Conservation (phyloP, 2,797 vertebrate species). For the Falco cherrug region DNA sequence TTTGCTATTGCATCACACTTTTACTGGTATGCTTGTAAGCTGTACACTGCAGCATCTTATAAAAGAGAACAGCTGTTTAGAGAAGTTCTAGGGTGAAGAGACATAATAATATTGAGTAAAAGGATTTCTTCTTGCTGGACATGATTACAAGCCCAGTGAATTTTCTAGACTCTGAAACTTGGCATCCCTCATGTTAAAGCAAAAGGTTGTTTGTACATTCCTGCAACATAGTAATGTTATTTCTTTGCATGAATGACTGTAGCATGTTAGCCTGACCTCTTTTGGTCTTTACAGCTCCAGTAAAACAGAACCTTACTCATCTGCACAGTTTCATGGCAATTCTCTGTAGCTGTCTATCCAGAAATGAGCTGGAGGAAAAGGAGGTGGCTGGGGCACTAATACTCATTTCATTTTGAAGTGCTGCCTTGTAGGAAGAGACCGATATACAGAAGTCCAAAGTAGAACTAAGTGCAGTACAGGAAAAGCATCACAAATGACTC, state of each 20-base stretch:
- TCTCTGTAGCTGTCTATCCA: background rate
- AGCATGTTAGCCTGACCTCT: background rate
- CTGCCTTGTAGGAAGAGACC: background rate
- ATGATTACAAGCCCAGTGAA: background rate
- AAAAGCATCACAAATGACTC: background rate
- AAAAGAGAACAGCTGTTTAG: background rate
- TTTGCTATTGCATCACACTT: background rate
- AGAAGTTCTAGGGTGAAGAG: background rate
- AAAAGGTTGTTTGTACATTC: background rate
- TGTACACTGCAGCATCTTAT: background rate
- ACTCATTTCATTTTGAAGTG: background rate
- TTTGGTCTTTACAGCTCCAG: background rate
- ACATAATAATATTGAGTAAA: background rate
- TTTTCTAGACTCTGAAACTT: background rate
- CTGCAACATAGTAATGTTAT: background rate
- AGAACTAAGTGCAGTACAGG: background rate
- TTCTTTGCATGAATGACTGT: background rate
- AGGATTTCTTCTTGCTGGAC: background rate
- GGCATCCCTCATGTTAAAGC: background rate
- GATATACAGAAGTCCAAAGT: background rate
- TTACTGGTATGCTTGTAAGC: background rate
- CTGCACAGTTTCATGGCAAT: background rate
- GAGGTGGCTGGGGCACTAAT: background rate
- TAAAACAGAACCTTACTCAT: background rate
- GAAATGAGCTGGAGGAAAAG: background rate